Conservation (phyloP, 2,113 vertebrate genomes). For the Coregonus clupeaformis region DNA sequence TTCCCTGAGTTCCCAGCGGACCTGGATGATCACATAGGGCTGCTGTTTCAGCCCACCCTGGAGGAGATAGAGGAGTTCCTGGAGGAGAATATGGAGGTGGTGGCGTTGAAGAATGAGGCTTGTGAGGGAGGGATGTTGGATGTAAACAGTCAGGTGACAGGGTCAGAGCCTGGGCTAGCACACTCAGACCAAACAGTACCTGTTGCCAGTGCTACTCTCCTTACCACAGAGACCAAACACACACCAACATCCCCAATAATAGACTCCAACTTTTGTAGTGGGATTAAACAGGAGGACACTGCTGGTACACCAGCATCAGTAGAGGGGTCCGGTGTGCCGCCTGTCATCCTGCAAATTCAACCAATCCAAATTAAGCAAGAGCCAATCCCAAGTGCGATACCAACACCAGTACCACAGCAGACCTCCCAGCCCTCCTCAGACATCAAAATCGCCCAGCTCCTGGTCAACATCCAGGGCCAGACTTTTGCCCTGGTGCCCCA, state of each 20-base stretch:
- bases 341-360: conserved; percentile 90
- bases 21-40: conserved; percentile 81
- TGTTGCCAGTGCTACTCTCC: conserved; percentile 36
- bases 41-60: conserved; percentile 92
- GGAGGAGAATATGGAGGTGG: conserved; percentile 93
- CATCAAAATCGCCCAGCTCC: conserved; percentile 93
- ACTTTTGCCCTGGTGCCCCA: conserved; percentile 96
- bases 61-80: conserved; percentile 99
- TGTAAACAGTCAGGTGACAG: conserved; percentile 54
- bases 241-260: conserved; percentile 47
- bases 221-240: conserved; percentile 56
- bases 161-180: conserved; percentile 58
- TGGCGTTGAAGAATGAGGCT: conserved; percentile 73
- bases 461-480: conserved; percentile 98
- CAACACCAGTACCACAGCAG: conserved; percentile 55
- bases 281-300: conserved; percentile 69
- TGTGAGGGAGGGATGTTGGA: conserved; percentile 54
- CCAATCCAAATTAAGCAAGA: conserved; percentile 91
- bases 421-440: conserved; percentile 74
- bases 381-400: conserved; percentile 45
- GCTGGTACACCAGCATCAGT: conserved; percentile 57
- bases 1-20: conserved; percentile 85
- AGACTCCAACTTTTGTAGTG: conserved; percentile 21
- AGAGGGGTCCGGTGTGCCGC: conserved; percentile 72
- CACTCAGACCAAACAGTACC: conserved; percentile 81